Evolutionary conservation across 2,888 invertebrate genomes (phyloP).

Genomic region (Andrena chrysosceles): DNA sequence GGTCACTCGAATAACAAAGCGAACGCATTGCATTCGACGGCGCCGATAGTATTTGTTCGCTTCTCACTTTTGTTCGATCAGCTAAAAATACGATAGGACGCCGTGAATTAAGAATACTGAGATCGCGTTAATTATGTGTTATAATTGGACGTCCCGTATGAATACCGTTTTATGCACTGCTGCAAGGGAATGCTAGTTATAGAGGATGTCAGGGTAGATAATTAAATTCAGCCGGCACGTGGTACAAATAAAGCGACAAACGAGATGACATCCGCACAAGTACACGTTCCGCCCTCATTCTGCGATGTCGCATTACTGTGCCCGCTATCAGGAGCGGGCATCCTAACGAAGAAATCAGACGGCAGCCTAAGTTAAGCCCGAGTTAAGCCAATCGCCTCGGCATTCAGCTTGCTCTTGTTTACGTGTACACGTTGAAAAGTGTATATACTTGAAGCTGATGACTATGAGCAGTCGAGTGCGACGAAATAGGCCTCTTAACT

Average conservation of each 20-base stretch:
- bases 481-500: constrained; percentile 9
- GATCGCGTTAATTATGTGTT: constrained; percentile 38
- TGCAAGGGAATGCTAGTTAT: constrained; percentile 19
- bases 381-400: neutral
- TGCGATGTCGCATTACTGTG: neutral
- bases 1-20: neutral
- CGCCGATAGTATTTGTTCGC: neutral
- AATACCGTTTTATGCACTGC: constrained; percentile 25
- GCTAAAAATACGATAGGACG: constrained; percentile 4
- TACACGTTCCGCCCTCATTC: constrained; percentile 31
- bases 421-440: neutral
- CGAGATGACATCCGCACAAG: constrained; percentile 26
- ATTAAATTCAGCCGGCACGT: constrained; percentile 53
- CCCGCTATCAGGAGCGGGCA: neutral
- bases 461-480: constrained; percentile 4
- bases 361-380: neutral
- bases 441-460: neutral
- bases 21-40: neutral
- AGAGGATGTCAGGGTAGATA: constrained; percentile 46
- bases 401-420: neutral
- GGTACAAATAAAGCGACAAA: constrained; percentile 50
- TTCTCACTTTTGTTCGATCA: neutral
- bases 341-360: neutral
- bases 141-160: constrained; percentile 49
- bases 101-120: constrained; percentile 29